Base-by-base conservation (phyloP, 1,140 invertebrate genomes). In the Heliconius hewitsoni region DNA sequence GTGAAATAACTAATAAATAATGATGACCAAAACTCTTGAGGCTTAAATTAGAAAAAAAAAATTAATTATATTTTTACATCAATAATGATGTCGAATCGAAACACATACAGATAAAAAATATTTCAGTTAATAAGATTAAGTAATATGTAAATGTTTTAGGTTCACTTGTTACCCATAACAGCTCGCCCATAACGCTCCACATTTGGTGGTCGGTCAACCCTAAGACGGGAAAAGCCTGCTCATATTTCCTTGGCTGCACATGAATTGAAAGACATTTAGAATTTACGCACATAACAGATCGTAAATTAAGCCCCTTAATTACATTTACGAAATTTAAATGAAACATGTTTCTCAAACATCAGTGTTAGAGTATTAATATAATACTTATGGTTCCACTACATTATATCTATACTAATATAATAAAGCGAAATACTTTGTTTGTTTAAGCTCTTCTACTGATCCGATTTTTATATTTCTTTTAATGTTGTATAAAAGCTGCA, bases 281-380 rank as follows among this genome's bases (percentile, higher is more conserved):
- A 85, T 86, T 84, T 82, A 84, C 82, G 80, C 82, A 85, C 78
- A 85, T 81, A 77, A 82, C 79, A 79, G 75, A 84, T 87, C 84
- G 83, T 84, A 84, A 84, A 84, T 87, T 83, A 84, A 87, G 76
- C 86, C 78, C 81, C 80, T 84, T 87, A 85, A 87, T 85, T 87
- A 85, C 84, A 85, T 85, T 85, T 83, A 71, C 79, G 81, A 87
- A 86, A 78, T 84, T 75, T 82, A 83, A 84, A 85, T 85, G 75
- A 83, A 85, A 84, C 79, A 80, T 80, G 78, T 57, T 78, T 79
- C 52, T 57, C 60, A 71, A 79, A 79, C 13, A 13, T 27, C 11
- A 66, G 13, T 66, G 13, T 6, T 66, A 30, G 60, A 13, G 27
- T 46, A 46, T 46, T 46, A 46, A 4, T 46, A 46, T 46, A 16